Evolutionary conservation across 2,113 vertebrate species (phyloP).

Genomic region (Epinephelus moara): DNA sequence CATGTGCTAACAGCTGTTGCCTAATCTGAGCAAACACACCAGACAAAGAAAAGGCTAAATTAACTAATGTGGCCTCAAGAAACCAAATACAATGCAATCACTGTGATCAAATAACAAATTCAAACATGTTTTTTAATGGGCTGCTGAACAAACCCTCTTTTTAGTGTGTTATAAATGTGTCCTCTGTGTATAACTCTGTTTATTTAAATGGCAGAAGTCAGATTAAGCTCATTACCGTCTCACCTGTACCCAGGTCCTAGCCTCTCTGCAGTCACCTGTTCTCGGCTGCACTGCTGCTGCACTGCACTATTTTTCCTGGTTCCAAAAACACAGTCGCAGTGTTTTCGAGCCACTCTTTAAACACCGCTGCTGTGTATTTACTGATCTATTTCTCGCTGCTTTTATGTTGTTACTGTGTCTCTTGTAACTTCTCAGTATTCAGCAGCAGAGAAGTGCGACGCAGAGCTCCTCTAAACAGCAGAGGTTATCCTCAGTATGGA

Average conservation of each 20-base stretch:
- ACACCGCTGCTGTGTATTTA: slow-evolving; percentile 74
- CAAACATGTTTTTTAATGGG: background rate
- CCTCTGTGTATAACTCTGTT: background rate
- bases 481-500: slow-evolving; percentile 83
- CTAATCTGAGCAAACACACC: slow-evolving; percentile 43
- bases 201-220: slow-evolving; percentile 20
- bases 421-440: slow-evolving; percentile 75
- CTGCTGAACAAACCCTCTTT: background rate
- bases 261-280: slow-evolving; percentile 33
- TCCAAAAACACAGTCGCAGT: slow-evolving; percentile 60
- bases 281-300: slow-evolving; percentile 30
- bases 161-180: background rate
- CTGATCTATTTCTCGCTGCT: slow-evolving; percentile 76
- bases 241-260: slow-evolving; percentile 24
- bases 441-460: slow-evolving; percentile 72
- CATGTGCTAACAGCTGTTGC: slow-evolving; percentile 27
- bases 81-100: background rate
- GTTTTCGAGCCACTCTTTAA: slow-evolving; percentile 71
- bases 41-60: slow-evolving; percentile 22
- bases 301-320: slow-evolving; percentile 55
- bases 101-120: slow-evolving; percentile 1
- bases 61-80: background rate
- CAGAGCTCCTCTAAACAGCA: slow-evolving; percentile 78
- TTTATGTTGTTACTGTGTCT: slow-evolving; percentile 79
- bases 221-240: background rate